Evolutionary conservation across 2,797 vertebrate species (phyloP).

Genomic region (Siniperca obscura): DNA sequence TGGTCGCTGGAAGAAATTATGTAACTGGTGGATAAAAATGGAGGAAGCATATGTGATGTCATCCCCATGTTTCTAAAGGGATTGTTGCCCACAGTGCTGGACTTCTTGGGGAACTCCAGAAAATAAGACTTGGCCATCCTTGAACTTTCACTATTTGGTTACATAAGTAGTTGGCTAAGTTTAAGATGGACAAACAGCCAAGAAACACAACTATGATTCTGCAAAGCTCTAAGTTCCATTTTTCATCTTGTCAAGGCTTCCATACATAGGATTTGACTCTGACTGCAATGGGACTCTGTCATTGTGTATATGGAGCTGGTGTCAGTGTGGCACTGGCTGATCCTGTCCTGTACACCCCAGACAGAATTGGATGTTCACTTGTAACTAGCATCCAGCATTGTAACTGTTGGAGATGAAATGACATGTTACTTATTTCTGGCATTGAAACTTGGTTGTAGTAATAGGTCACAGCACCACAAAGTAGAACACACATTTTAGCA

Average conservation of each 20-base stretch:
- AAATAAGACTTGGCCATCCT: neutral
- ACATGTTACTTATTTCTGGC: no score
- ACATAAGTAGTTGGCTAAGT: neutral
- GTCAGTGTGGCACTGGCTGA: neutral
- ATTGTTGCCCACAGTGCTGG: conserved; percentile 13
- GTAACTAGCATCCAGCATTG: neutral
- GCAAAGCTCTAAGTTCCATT: neutral
- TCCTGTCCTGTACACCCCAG: no score
- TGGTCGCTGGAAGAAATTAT: neutral
- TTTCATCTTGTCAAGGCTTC: neutral
- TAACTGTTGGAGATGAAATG: neutral
- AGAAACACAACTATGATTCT: conserved; percentile 9
- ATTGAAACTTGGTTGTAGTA: no score
- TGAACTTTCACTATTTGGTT: neutral
- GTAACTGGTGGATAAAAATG: conserved; percentile 9
- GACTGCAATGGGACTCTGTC: neutral
- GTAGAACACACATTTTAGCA: neutral
- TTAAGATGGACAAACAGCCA: neutral
- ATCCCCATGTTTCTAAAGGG: neutral
- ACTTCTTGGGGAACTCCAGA: conserved; percentile 50
- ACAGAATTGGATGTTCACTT: no score
- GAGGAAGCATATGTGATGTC: conserved; percentile 2
- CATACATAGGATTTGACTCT: neutral
- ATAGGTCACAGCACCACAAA: neutral
- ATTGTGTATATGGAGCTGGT: neutral